phyloP scores from a whole-genome alignment of 2,888 invertebrate species.

The Smittia aterrima region DNA sequence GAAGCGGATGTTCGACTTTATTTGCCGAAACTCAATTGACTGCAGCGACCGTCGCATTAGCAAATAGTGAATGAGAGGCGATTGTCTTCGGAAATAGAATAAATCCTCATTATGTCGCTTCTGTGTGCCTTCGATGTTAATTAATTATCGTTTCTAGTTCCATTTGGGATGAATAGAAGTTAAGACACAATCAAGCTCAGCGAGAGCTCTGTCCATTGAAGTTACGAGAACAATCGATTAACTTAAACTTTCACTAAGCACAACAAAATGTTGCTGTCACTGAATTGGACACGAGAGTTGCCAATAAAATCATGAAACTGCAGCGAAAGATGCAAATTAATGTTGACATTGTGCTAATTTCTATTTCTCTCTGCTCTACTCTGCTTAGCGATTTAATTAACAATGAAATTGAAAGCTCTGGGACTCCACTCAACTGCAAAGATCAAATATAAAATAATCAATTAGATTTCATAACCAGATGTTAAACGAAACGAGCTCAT shows the following conservation, averaged over 20 bases:
- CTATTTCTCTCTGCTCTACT: not conserved
- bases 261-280: not conserved
- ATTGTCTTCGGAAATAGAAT: not conserved
- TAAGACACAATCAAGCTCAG: too few relatives aligned
- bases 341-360: constrained; percentile 39
- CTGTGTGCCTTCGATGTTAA: constrained; percentile 10
- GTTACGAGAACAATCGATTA: not conserved
- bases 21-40: not conserved
- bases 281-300: not conserved
- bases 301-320: too few relatives aligned
- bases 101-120: not conserved
- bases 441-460: not conserved
- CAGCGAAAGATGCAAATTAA: constrained; percentile 18
- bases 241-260: not conserved
- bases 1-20: not conserved
- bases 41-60: too few relatives aligned
- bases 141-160: constrained; percentile 26
- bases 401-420: not conserved
- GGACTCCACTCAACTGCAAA: not conserved
- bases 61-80: too few relatives aligned
- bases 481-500: not conserved
- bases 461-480: not conserved
- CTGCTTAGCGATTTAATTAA: not conserved
- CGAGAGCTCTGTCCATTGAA: not conserved
- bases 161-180: too few relatives aligned